A percentile compares a stretch with the other conserved stretches of the same genome.
Evolutionary conservation across 1,140 invertebrate species (phyloP).

Genomic region (Hylaeus volcanicus): DNA sequence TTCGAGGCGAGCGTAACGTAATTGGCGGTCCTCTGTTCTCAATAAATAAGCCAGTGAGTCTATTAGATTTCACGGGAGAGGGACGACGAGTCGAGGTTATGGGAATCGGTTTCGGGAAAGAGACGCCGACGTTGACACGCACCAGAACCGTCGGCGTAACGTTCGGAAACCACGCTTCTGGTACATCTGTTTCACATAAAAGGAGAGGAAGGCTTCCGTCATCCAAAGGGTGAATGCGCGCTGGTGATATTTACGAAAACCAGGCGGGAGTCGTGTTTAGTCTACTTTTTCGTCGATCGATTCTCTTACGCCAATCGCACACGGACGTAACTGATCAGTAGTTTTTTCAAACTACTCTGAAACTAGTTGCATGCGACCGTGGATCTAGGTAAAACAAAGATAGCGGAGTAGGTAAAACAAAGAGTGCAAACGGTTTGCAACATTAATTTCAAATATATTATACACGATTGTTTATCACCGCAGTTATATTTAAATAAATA

Average conservation of each 20-base stretch:
- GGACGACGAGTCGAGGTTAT: constrained; percentile 43
- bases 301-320: too few relatives aligned
- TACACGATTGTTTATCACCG: too few relatives aligned
- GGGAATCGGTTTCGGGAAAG: constrained; percentile 45
- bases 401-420: too few relatives aligned
- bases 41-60: constrained; percentile 66
- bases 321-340: too few relatives aligned
- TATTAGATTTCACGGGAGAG: constrained; percentile 42
- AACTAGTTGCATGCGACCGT: too few relatives aligned
- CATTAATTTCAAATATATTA: too few relatives aligned
- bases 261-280: constrained; percentile 49
- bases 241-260: constrained; percentile 43
- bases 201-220: constrained; percentile 60
- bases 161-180: constrained; percentile 1
- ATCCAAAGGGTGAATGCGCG: constrained; percentile 50
- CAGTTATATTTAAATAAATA: too few relatives aligned
- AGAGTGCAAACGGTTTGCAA: too few relatives aligned
- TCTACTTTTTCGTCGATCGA: constrained; percentile 37
- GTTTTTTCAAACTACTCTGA: too few relatives aligned
- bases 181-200: constrained; percentile 71
- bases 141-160: constrained; percentile 43
- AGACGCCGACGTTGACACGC: constrained; percentile 60
- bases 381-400: too few relatives aligned
- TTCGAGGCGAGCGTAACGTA: constrained; percentile 49
- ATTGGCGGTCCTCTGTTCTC: constrained; percentile 63